Percentiles rank a stretch among this genome's conserved stretches.
phyloP scores from a whole-genome alignment of 2,113 vertebrate genomes.

The Nibea albiflora region DNA sequence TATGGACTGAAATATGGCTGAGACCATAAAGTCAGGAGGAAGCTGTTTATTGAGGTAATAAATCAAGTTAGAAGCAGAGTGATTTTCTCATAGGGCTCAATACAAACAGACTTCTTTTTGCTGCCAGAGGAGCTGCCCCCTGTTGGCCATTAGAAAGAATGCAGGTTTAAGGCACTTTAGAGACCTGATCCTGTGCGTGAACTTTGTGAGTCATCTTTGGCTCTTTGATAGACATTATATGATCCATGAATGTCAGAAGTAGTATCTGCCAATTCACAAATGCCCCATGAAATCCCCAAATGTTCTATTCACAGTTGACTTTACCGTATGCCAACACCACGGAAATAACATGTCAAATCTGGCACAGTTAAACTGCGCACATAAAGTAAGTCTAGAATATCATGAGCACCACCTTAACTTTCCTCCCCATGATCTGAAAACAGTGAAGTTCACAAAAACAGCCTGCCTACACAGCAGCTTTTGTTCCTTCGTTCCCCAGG shows the following conservation, averaged over 20 bases:
- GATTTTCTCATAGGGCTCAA: too few relatives aligned
- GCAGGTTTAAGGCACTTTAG: too few relatives aligned
- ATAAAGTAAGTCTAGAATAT: constrained; percentile 9
- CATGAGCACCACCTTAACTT: not conserved
- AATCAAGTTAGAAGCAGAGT: too few relatives aligned
- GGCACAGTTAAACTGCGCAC: not conserved
- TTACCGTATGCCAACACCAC: not conserved
- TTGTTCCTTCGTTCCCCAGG: constrained; percentile 48
- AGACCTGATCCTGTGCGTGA: not conserved
- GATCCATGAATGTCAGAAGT: not conserved
- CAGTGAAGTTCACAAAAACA: constrained; percentile 43
- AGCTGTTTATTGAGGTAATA: too few relatives aligned
- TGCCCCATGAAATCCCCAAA: not conserved
- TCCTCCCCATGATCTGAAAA: constrained; percentile 32
- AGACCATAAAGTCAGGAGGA: too few relatives aligned
- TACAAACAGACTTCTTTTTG: too few relatives aligned
- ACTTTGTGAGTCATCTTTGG: not conserved
- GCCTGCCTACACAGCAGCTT: constrained; percentile 49
- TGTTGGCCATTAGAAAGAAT: too few relatives aligned
- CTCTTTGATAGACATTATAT: not conserved
- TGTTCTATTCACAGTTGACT: not conserved
- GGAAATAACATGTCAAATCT: not conserved
- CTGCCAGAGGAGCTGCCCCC: too few relatives aligned
- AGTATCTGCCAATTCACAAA: not conserved
- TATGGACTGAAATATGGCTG: too few relatives aligned